Conservation (phyloP, 2,888 invertebrate genomes). For the Macaria liturata region DNA sequence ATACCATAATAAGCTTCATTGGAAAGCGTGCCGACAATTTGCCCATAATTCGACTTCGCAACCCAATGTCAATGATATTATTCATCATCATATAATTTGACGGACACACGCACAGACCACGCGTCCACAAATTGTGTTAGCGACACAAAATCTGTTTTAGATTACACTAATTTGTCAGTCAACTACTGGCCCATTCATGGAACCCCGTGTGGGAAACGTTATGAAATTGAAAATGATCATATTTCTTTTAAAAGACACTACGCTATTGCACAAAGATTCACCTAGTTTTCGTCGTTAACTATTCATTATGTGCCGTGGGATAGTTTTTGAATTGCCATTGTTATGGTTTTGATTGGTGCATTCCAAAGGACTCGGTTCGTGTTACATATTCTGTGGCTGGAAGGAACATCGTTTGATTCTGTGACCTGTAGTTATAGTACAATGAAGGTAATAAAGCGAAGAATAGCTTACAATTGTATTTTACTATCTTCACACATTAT, state of each 20-base stretch:
- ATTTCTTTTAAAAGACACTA: conserved; percentile 81
- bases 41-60: conserved; percentile 33
- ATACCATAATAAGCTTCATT: conserved; percentile 23
- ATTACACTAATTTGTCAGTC: conserved; percentile 79
- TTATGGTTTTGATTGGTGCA: conserved; percentile 72
- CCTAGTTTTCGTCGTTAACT: conserved; percentile 82
- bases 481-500: too few relatives aligned
- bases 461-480: not conserved
- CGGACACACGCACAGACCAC: conserved; percentile 54
- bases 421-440: conserved; percentile 12
- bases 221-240: conserved; percentile 83
- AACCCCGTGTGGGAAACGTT: conserved; percentile 75
- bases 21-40: conserved; percentile 36
- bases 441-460: conserved; percentile 8
- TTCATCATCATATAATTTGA: conserved; percentile 63
- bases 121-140: conserved; percentile 53
- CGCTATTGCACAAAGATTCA: conserved; percentile 82
- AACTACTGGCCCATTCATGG: conserved; percentile 67
- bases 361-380: conserved; percentile 66
- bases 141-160: conserved; percentile 73
- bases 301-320: conserved; percentile 82
- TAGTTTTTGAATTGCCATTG: conserved; percentile 72
- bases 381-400: conserved; percentile 34
- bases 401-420: conserved; percentile 19
- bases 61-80: conserved; percentile 46